phyloP scores from a whole-genome alignment of 2,797 vertebrate genomes.

The Microctenopoma steveboyesi region DNA sequence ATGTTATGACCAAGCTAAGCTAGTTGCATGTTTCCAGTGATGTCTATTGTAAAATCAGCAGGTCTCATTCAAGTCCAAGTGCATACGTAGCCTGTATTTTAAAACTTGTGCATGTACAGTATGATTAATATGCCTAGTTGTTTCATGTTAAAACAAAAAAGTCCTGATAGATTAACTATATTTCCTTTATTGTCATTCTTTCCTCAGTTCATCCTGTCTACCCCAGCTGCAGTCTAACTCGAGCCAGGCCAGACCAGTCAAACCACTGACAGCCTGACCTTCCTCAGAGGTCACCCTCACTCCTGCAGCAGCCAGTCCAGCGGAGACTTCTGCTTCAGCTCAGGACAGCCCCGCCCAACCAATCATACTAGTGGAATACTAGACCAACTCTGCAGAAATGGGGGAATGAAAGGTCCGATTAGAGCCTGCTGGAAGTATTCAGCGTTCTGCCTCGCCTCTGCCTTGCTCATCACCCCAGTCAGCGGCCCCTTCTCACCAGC shows the following conservation, averaged over 20 bases:
- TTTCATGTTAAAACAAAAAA: slow-evolving; percentile 20
- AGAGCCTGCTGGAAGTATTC: slow-evolving; percentile 84
- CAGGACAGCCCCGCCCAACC: slow-evolving; percentile 38
- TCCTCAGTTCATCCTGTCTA: slow-evolving; percentile 31
- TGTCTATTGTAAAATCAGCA: not conserved
- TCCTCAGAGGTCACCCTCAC: slow-evolving; percentile 54
- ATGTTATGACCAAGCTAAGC: no score
- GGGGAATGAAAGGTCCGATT: slow-evolving; percentile 74
- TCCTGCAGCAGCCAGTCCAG: slow-evolving; percentile 43
- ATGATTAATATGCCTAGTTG: slow-evolving; percentile 5
- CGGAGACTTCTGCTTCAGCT: slow-evolving; percentile 25
- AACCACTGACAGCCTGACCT: slow-evolving; percentile 63
- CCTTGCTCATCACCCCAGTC: slow-evolving; percentile 63
- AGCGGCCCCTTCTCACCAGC: slow-evolving; percentile 64
- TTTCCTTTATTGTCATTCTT: slow-evolving; percentile 41
- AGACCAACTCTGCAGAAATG: slow-evolving; percentile 51
- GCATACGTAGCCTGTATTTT: not conserved
- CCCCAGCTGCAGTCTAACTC: slow-evolving; percentile 19
- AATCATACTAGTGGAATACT: slow-evolving; percentile 40
- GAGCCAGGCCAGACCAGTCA: slow-evolving; percentile 49
- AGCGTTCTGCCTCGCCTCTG: slow-evolving; percentile 46
- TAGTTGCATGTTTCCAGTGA: not conserved
- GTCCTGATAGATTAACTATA: slow-evolving; percentile 44
- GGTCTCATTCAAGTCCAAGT: not conserved
- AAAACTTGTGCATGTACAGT: not conserved